Conservation (phyloP, 2,113 vertebrate genomes). For the Sapajus apella region DNA sequence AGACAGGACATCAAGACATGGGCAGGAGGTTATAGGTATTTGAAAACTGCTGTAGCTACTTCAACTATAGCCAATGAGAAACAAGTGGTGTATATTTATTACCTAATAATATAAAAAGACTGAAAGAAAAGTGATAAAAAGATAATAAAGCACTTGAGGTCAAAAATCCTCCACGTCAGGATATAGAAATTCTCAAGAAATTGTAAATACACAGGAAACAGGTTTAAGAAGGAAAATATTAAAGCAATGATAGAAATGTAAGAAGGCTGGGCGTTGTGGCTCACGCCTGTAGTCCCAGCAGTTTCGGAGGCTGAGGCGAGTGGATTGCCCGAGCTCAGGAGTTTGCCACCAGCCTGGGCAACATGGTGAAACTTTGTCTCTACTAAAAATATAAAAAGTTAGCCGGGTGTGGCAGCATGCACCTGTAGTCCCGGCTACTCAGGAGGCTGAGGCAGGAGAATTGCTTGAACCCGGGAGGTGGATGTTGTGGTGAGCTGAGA, state of each 20-base stretch:
- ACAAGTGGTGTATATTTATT: constrained; percentile 89
- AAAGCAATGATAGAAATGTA: constrained; percentile 89
- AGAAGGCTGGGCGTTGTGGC: constrained; percentile 74
- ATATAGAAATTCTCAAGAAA: constrained; percentile 93
- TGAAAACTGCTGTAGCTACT: constrained; percentile 71
- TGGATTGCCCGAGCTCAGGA: no score
- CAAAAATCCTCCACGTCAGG: constrained; percentile 91
- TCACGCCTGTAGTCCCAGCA: no score
- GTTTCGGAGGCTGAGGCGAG: no score
- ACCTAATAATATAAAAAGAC: constrained; percentile 91
- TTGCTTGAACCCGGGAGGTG: no score
- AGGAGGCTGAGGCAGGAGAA: no score
- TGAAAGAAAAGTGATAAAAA: constrained; percentile 87
- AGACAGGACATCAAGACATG: constrained; percentile 84
- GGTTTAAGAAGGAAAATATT: constrained; percentile 88
- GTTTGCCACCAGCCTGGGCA: no score
- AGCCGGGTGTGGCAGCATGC: no score
- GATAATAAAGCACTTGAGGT: constrained; percentile 94
- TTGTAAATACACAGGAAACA: constrained; percentile 93
- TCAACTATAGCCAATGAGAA: constrained; percentile 83
- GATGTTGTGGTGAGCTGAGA: no score
- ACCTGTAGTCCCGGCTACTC: no score
- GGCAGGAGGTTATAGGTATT: constrained; percentile 85
- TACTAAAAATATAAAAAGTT: no score
- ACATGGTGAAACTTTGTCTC: no score